Conservation (phyloP, 2,888 invertebrate species). For the Geotrupes spiniger region DNA sequence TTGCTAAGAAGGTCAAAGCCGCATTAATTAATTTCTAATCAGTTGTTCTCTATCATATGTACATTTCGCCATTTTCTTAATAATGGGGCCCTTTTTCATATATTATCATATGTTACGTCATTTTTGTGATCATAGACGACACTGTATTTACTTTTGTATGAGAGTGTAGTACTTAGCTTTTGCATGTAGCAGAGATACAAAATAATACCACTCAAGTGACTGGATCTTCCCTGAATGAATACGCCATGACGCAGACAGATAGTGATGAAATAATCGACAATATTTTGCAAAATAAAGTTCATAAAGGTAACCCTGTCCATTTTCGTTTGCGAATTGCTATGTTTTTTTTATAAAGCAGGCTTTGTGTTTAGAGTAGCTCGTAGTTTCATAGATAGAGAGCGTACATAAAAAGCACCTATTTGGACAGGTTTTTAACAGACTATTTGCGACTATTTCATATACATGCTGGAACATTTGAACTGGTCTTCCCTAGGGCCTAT, state of each 20-base stretch:
- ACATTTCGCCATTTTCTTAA: too few relatives aligned
- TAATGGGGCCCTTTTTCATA: too few relatives aligned
- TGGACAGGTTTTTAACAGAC: constrained; percentile 11
- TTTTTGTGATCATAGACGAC: too few relatives aligned
- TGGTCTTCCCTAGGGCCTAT: too few relatives aligned
- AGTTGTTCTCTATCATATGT: too few relatives aligned
- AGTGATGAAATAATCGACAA: constrained; percentile 34
- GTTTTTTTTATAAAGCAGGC: constrained; percentile 1
- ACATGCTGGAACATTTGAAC: constrained; percentile 5
- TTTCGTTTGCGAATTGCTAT: constrained; percentile 5
- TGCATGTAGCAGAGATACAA: constrained; percentile 39
- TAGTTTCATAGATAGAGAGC: too few relatives aligned
- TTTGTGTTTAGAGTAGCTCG: constrained; percentile 3
- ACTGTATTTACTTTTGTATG: constrained; percentile 1
- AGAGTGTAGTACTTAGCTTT: constrained; percentile 25
- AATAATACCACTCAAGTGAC: constrained; percentile 35
- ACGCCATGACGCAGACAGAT: constrained; percentile 30
- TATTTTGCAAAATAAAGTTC: constrained; percentile 32
- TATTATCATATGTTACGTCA: too few relatives aligned
- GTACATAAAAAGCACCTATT: not conserved
- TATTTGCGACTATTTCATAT: constrained; percentile 4
- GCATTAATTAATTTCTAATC: too few relatives aligned
- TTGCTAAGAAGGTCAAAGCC: too few relatives aligned
- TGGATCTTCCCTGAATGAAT: constrained; percentile 39
- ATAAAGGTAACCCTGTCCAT: constrained; percentile 23